phyloP scores from a whole-genome alignment of 2,113 vertebrate species.

The Edolisoma coerulescens region DNA sequence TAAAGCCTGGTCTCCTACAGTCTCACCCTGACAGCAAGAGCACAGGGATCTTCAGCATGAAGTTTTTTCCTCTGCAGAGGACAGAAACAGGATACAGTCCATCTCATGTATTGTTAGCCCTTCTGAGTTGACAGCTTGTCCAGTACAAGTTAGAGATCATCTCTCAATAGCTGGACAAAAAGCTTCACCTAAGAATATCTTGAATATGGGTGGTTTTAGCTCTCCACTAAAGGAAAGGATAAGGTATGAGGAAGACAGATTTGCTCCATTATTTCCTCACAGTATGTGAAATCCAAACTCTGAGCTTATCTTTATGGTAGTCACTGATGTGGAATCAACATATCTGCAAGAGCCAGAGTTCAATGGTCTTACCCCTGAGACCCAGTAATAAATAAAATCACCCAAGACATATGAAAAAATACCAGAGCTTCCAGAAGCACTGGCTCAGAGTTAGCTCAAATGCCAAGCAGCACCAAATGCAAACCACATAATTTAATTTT shows the following conservation, averaged over 20 bases:
- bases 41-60: background rate
- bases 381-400: background rate
- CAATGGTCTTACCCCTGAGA: background rate
- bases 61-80: background rate
- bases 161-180: background rate
- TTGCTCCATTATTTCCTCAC: background rate
- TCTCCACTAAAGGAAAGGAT: background rate
- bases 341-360: background rate
- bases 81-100: background rate
- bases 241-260: background rate
- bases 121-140: background rate
- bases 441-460: background rate
- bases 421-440: background rate
- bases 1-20: background rate
- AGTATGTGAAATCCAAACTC: background rate
- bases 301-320: background rate
- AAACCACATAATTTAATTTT: accelerated
- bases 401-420: accelerated
- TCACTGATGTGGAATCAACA: accelerated
- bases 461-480: background rate
- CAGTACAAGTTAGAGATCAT: background rate
- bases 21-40: background rate
- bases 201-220: background rate
- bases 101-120: background rate
- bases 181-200: background rate